Percentiles rank a stretch among this genome's conserved stretches.
phyloP scores from a whole-genome alignment of 2,113 vertebrate species.

The Peromyscus leucopus region DNA sequence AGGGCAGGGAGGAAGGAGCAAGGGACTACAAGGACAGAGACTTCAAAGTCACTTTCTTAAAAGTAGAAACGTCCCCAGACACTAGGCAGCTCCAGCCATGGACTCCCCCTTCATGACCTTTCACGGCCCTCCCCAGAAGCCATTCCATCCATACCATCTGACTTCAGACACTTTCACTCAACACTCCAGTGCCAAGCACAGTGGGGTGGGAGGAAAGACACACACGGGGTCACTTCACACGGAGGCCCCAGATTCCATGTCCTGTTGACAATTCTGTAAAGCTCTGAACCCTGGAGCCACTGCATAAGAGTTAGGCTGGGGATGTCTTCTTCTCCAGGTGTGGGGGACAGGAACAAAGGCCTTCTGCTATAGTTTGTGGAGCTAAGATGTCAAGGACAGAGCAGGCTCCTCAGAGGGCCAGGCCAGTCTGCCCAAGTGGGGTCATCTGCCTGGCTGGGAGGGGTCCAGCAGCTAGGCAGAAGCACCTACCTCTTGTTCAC shows the following conservation, averaged over 20 bases:
- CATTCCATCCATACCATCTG: background rate
- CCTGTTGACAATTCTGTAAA: constrained; percentile 87
- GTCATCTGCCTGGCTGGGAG: background rate
- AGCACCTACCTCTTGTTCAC: background rate
- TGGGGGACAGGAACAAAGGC: constrained; percentile 62
- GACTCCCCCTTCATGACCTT: background rate
- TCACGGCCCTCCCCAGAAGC: background rate
- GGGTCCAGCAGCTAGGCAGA: accelerated
- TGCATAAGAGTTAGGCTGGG: background rate
- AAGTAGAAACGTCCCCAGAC: background rate
- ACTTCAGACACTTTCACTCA: constrained; percentile 24
- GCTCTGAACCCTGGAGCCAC: constrained; percentile 82
- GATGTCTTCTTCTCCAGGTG: constrained; percentile 70
- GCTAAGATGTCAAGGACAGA: background rate
- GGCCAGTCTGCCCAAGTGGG: background rate
- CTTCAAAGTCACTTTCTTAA: background rate
- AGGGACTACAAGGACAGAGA: background rate
- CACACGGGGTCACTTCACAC: constrained; percentile 86
- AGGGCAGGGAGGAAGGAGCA: constrained; percentile 31
- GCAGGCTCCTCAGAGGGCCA: background rate
- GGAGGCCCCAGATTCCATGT: constrained; percentile 88
- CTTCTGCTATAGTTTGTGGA: constrained; percentile 23
- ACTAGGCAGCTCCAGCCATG: background rate
- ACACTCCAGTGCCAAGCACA: constrained; percentile 64
- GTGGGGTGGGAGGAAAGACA: constrained; percentile 79